Evolutionary conservation across 2,888 invertebrate genomes (phyloP), one percentile per base, ranked within the genome.

Genomic region (Diloba caeruleocephala): DNA sequence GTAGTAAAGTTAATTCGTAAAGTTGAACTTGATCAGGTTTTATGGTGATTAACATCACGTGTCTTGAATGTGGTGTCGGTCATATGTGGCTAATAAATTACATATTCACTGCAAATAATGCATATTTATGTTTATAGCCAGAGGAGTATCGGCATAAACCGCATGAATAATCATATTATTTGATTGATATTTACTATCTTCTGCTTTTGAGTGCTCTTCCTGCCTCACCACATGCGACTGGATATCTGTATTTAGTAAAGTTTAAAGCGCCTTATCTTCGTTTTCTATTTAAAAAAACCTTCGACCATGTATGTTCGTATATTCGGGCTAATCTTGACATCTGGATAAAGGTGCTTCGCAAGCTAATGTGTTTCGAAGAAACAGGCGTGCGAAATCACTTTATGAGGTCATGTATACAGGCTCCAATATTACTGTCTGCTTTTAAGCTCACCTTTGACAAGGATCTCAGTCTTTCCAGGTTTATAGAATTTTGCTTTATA

Each of bases 281-380:
- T n/a, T n/a, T n/a, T n/a, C n/a, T n/a, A n/a, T n/a, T n/a, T n/a
- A n/a, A n/a, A 23, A 23, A 23, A 9, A 23, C 2, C 9, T 5
- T 8, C 8, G 6, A 7, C 6, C 8, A 4, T 23, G 23, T 23
- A 23, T 23, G 8, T 8, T 5, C 8, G 10, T 10, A 26, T 7
- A 14, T 58, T 49, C 29, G 10, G 9, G 21, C 29, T 39, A 39
- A 60, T 39, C 61, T 44, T 21, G 26, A 21, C 14, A 57, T 49
- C 42, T 42, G 13, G n/a, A n/a, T 12, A 23, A 42, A 15, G 46
- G 25, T 15, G 32, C 14, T 38, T 10, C 12, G 21, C 0, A n/a
- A n/a, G n/a, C n/a, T n/a, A n/a, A n/a, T n/a, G n/a, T n/a, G n/a
- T 29, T 10, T 15, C 26, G 32, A n/a, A 13, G 32, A 32, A 32